phyloP scores from a whole-genome alignment of 2,888 invertebrate genomes.

The Morpho achilles region DNA sequence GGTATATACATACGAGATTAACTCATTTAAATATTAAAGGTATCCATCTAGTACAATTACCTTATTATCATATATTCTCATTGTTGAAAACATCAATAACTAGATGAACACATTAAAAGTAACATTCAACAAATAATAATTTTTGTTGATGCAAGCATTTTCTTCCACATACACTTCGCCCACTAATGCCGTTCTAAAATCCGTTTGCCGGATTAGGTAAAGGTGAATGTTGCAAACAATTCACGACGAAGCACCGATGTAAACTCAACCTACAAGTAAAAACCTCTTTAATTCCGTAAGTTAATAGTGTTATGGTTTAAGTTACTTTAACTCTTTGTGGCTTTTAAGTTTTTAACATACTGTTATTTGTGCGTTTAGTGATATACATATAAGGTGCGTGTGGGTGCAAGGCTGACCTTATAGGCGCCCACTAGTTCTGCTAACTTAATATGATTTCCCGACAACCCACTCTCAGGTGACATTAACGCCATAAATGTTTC shows the following conservation, averaged over 20 bases:
- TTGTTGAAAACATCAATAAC: no score
- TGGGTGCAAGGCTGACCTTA: slow-evolving; percentile 79
- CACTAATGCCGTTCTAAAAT: slow-evolving; percentile 72
- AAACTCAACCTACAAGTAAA: slow-evolving; percentile 12
- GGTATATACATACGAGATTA: no score
- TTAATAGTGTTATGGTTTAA: slow-evolving; percentile 26
- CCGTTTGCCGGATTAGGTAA: slow-evolving; percentile 75
- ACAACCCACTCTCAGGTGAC: slow-evolving; percentile 59
- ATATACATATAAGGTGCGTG: slow-evolving; percentile 68
- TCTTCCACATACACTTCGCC: slow-evolving; percentile 57
- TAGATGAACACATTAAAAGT: neutral
- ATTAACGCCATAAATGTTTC: slow-evolving; percentile 54
- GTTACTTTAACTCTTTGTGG: slow-evolving; percentile 28
- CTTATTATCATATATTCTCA: no score
- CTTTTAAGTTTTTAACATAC: slow-evolving; percentile 33
- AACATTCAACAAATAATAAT: slow-evolving; percentile 1
- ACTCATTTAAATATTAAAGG: no score
- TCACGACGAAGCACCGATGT: slow-evolving; percentile 35
- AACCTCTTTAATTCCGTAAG: slow-evolving; percentile 15
- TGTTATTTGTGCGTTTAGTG: slow-evolving; percentile 38
- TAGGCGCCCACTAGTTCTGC: slow-evolving; percentile 67
- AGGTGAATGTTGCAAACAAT: slow-evolving; percentile 75
- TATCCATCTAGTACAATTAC: no score
- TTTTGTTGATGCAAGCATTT: slow-evolving; percentile 25
- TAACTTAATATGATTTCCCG: slow-evolving; percentile 71